Evolutionary conservation across 2,888 invertebrate species (phyloP).

Genomic region (Xestia xanthographa): DNA sequence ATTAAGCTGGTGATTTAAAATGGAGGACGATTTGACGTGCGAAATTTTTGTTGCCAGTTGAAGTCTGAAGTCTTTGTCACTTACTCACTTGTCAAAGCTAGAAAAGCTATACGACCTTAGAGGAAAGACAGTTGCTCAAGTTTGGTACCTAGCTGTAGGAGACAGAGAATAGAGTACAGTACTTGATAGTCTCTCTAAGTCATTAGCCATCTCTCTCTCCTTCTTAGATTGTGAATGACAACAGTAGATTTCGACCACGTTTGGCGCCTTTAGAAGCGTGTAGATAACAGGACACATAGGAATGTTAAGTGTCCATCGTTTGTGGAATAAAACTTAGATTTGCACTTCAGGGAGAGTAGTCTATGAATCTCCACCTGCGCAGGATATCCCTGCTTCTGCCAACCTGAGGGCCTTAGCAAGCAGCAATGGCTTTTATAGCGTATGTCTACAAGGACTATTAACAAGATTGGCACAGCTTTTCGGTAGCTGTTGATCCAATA

Average conservation of each 20-base stretch:
- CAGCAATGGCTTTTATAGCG: neutral
- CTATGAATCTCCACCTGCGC: neutral
- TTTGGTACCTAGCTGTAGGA: neutral
- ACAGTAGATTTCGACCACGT: neutral
- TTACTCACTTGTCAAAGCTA: neutral
- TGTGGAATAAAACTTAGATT: neutral
- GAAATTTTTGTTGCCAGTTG: neutral
- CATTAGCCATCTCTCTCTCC: neutral
- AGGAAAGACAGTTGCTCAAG: neutral
- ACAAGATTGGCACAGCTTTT: neutral
- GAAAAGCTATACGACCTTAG: neutral
- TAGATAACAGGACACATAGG: neutral
- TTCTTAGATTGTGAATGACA: neutral
- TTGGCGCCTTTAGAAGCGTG: neutral
- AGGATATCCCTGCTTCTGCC: neutral
- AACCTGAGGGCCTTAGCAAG: neutral
- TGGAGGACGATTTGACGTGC: neutral
- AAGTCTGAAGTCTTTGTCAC: neutral
- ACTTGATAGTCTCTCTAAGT: neutral
- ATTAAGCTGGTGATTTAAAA: slow-evolving; percentile 14
- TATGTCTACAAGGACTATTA: neutral
- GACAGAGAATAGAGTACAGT: neutral
- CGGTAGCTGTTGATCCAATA: neutral
- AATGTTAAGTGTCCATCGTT: neutral
- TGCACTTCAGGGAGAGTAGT: neutral